Evolutionary conservation across 2,888 invertebrate genomes (phyloP).

Genomic region (Suillia variegata): DNA sequence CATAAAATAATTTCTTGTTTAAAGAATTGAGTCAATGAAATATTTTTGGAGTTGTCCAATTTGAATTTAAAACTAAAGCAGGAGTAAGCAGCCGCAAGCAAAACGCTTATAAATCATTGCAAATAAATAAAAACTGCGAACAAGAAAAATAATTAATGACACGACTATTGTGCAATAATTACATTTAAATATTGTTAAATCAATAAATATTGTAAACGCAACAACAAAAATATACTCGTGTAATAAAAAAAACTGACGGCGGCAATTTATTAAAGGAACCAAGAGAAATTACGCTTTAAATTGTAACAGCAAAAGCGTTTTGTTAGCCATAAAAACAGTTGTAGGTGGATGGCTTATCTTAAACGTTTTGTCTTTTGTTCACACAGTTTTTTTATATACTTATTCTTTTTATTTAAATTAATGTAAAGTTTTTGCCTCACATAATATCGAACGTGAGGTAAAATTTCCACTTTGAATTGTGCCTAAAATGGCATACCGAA

Average conservation of each 20-base stretch:
- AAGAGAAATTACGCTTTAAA: not conserved
- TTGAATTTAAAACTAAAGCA: not conserved
- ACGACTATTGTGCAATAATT: slow-evolving; percentile 48
- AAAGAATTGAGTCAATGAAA: too few relatives aligned
- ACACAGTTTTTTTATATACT: too few relatives aligned
- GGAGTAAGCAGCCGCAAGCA: not conserved
- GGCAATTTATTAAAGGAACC: not conserved
- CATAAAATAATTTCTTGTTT: too few relatives aligned
- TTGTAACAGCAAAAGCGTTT: not conserved
- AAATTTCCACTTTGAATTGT: too few relatives aligned
- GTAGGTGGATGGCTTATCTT: slow-evolving; percentile 6
- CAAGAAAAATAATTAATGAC: slow-evolving; percentile 42
- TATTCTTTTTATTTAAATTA: too few relatives aligned
- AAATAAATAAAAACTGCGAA: not conserved
- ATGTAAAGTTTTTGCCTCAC: too few relatives aligned
- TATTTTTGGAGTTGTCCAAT: too few relatives aligned
- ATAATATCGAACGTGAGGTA: too few relatives aligned
- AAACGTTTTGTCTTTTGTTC: not conserved
- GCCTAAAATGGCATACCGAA: too few relatives aligned
- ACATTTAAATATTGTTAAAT: slow-evolving; percentile 47
- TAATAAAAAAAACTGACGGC: not conserved
- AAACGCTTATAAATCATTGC: not conserved
- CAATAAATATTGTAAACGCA: slow-evolving; percentile 36
- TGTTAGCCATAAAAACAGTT: not conserved
- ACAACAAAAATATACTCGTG: not conserved